Evolutionary conservation across 1,140 invertebrate genomes (phyloP).

Genomic region (Aphis gossypii): DNA sequence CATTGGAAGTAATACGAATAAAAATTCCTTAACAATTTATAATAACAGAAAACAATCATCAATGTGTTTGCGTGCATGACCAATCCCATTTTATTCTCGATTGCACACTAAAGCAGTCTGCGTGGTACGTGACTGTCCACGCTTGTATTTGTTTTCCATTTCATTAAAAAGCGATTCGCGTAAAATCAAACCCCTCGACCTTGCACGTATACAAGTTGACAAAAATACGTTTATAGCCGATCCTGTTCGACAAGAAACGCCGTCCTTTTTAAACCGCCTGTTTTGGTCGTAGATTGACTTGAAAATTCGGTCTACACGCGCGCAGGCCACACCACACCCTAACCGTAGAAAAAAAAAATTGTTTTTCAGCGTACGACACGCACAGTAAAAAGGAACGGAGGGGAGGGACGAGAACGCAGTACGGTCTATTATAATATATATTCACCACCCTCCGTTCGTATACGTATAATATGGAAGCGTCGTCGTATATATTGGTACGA

Average conservation of each 20-base stretch:
- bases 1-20: not conserved
- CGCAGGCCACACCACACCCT: not conserved
- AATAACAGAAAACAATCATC: conserved; percentile 10
- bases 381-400: not conserved
- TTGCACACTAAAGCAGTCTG: not conserved
- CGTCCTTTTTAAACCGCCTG: not conserved
- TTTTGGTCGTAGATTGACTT: not conserved
- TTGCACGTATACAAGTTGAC: not conserved
- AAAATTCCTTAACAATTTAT: not conserved
- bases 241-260: not conserved
- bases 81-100: not conserved
- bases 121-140: not conserved
- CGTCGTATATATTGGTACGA: not conserved
- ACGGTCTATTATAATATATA: not conserved
- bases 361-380: not conserved
- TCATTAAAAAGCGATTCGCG: not conserved
- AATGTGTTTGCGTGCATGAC: not conserved
- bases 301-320: not conserved
- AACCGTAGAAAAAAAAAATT: not conserved
- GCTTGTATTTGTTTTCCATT: not conserved
- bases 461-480: not conserved
- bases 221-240: not conserved
- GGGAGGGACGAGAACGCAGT: not conserved
- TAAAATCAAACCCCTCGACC: not conserved
- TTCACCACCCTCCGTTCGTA: not conserved